phyloP scores from a whole-genome alignment of 1,140 invertebrate species.

The Vollenhovia emeryi region DNA sequence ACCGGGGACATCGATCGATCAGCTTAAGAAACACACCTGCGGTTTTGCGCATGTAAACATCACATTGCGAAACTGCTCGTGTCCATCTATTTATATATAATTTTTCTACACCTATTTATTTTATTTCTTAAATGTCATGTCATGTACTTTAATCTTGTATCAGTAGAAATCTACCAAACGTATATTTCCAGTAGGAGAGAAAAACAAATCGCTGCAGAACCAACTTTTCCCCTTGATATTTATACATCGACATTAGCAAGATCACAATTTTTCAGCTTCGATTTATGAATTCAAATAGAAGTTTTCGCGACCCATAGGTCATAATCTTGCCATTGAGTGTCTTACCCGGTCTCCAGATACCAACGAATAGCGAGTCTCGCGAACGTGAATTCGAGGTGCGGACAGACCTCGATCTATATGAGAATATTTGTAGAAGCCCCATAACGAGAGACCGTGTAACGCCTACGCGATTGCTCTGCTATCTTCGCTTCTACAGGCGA shows the following conservation, averaged over 20 bases:
- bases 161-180: background rate
- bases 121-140: background rate
- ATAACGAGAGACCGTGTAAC: conserved; percentile 80
- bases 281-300: conserved; percentile 15
- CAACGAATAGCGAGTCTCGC: conserved; percentile 18
- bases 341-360: background rate
- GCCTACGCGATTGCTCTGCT: conserved; percentile 79
- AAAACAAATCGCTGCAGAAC: background rate
- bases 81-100: background rate
- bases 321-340: conserved; percentile 3
- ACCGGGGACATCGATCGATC: conserved; percentile 60
- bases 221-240: background rate
- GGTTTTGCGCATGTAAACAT: conserved; percentile 28
- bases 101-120: background rate
- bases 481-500: conserved; percentile 66
- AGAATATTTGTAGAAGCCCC: conserved; percentile 73
- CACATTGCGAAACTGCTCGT: conserved; percentile 30
- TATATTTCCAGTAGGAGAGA: background rate
- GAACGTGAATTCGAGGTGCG: conserved; percentile 65
- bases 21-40: conserved; percentile 49
- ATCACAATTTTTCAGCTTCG: background rate
- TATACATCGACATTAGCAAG: conserved; percentile 18
- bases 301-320: background rate
- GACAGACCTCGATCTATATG: conserved; percentile 76
- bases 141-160: background rate